Evolutionary conservation across 2,888 invertebrate genomes (phyloP).

Genomic region (Tenthredo livida): DNA sequence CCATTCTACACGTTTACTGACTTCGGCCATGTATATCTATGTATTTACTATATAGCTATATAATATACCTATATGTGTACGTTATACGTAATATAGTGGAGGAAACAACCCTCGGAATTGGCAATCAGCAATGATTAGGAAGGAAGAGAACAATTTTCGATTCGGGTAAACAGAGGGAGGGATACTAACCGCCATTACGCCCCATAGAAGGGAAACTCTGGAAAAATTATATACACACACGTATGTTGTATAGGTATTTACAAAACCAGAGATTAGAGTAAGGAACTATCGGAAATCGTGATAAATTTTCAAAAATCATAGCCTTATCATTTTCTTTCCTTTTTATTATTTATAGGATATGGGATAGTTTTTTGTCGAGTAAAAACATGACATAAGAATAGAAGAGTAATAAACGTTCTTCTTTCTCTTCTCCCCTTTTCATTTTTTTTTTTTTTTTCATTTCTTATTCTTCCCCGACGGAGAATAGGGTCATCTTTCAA

Average conservation of each 20-base stretch:
- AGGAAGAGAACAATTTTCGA: conserved; percentile 41
- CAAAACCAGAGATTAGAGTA: neutral
- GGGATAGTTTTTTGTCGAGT: neutral
- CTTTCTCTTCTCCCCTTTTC: neutral
- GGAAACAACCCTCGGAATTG: conserved; percentile 43
- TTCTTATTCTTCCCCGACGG: neutral
- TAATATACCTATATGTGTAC: neutral
- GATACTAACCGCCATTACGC: neutral
- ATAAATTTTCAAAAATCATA: neutral
- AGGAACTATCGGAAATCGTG: neutral
- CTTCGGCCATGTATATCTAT: neutral
- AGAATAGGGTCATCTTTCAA: conserved; percentile 11
- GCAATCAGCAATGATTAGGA: conserved; percentile 50
- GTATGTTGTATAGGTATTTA: neutral
- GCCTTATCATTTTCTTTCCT: neutral
- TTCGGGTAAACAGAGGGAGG: neutral
- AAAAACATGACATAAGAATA: neutral
- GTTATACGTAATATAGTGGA: neutral
- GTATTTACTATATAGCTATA: neutral
- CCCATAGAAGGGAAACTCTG: no score
- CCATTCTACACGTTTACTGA: neutral
- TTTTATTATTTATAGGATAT: neutral
- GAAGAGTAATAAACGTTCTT: neutral
- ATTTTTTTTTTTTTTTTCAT: neutral
- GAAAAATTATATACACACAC: neutral